Base-by-base conservation (phyloP, 1,140 invertebrate species). In the Anastrepha obliqua region DNA sequence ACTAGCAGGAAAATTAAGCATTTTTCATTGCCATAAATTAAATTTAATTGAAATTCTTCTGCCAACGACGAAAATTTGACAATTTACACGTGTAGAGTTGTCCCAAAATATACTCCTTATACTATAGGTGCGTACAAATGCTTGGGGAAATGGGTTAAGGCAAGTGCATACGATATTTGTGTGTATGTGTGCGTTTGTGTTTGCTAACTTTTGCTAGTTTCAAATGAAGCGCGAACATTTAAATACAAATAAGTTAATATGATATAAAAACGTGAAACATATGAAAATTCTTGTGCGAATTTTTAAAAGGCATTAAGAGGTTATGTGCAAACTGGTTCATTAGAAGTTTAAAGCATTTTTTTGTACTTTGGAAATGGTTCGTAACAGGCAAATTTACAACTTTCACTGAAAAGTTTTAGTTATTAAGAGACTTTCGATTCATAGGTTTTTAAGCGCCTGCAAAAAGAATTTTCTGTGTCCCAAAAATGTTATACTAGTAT, bases 11-110 rank as follows among this genome's bases (percentile, higher is more conserved):
- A 81, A 81, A 81, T 81, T 81, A 81, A 81, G 47, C 74, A 81
- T 81, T 81, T 81, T 81, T 81, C 74, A 81, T n/a, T 47, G 85
- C 39, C 85, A 86, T 86, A 86, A 62, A 86, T 86, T 86, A 86
- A 86, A 44, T 86, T 86, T 86, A 86, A 86, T 86, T 86, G 85
- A 86, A 86, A 86, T 86, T 86, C 59, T 65, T 62, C 17, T 8
- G 11, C 7, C 85, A 29, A 62, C 13, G 62, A 20, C 58, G 39
- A 65, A 59, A 65, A 55, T 81, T 81, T 81, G 47, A 81, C 74
- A 81, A 58, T 81, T 81, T 51, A 81, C 74, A 81, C 47, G 0
- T 17, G 15, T n/a, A 17, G 3, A 62, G 60, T 6, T 55, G 11
- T 55, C 2, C 51, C 51, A 55, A 55, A 55, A 55, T 55, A 55